These are phyloP conservation scores for Wiebesia pumilae DNA, from an alignment of 1,140 invertebrate genomes.

Conservation along the genomic window DNA sequence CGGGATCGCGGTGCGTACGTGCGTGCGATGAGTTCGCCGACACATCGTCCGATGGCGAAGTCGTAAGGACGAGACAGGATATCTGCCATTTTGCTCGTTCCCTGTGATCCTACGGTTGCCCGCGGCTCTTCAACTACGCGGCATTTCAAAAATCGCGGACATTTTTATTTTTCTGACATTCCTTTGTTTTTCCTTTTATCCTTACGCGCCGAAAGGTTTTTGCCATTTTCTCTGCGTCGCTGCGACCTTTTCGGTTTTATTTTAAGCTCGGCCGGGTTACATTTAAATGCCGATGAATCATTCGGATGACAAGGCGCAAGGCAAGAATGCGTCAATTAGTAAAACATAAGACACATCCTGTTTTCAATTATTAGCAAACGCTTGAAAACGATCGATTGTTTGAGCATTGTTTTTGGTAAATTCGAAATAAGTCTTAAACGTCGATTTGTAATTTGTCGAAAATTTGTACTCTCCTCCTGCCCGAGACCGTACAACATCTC, in stretches of 20 bases:
- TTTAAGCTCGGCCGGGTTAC: background rate
- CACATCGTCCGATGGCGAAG: background rate
- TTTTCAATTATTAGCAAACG: background rate
- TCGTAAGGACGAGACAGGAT: background rate
- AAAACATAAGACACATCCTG: background rate
- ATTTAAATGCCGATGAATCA: background rate
- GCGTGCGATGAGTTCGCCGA: background rate
- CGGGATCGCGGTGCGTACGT: background rate
- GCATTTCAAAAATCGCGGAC: background rate
- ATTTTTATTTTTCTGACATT: background rate
- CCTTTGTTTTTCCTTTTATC: no score
- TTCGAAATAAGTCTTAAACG: no score
- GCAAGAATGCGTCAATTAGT: background rate
- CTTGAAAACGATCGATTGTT: no score
- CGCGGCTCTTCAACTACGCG: background rate
- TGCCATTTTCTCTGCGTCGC: background rate
- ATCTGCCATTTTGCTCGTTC: conserved; percentile 21
- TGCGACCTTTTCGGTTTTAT: background rate
- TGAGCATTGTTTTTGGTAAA: no score
- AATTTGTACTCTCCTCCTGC: no score
- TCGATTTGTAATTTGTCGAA: no score
- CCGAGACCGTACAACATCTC: no score
- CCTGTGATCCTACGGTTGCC: no score
- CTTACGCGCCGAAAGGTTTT: background rate
- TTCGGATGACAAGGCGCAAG: background rate